phyloP scores from a whole-genome alignment of 2,797 vertebrate genomes.

The Semaprochilodus insignis region DNA sequence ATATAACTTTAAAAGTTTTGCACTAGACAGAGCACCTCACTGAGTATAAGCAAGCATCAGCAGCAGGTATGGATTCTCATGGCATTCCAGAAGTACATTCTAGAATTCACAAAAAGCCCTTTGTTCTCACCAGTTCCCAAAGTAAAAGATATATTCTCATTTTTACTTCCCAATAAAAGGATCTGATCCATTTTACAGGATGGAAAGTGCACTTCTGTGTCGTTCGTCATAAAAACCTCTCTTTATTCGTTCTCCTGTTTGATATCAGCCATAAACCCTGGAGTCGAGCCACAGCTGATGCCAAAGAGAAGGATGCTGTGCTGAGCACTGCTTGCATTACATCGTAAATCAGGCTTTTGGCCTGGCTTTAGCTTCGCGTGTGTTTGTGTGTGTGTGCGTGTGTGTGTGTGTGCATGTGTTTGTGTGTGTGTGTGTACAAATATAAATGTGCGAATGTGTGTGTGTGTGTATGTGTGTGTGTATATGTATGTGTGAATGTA shows the following conservation, averaged over 20 bases:
- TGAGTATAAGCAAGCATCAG: neutral
- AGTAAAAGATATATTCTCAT: conserved; percentile 36
- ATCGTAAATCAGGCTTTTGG: conserved; percentile 70
- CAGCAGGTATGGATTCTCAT: neutral
- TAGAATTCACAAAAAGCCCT: conserved; percentile 9
- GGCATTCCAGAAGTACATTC: neutral
- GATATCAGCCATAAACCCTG: conserved; percentile 77
- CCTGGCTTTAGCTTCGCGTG: conserved; percentile 41
- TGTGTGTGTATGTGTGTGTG: neutral
- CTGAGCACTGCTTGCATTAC: conserved; percentile 70
- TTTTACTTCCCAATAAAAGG: conserved; percentile 61
- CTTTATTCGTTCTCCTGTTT: conserved; percentile 65
- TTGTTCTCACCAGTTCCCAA: neutral
- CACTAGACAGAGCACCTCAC: neutral
- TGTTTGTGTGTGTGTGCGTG: conserved; percentile 56
- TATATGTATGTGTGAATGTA: too few species aligned
- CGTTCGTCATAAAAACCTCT: conserved; percentile 71
- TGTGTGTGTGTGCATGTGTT: conserved; percentile 1
- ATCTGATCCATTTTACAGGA: conserved; percentile 68
- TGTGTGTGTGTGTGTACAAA: neutral
- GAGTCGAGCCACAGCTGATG: conserved; percentile 70
- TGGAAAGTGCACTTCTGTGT: conserved; percentile 55
- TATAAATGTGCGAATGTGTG: conserved; percentile 53
- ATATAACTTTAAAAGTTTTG: neutral
- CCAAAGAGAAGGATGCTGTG: conserved; percentile 70